Conservation (phyloP, 2,797 vertebrate genomes). For the Podargus strigoides region DNA sequence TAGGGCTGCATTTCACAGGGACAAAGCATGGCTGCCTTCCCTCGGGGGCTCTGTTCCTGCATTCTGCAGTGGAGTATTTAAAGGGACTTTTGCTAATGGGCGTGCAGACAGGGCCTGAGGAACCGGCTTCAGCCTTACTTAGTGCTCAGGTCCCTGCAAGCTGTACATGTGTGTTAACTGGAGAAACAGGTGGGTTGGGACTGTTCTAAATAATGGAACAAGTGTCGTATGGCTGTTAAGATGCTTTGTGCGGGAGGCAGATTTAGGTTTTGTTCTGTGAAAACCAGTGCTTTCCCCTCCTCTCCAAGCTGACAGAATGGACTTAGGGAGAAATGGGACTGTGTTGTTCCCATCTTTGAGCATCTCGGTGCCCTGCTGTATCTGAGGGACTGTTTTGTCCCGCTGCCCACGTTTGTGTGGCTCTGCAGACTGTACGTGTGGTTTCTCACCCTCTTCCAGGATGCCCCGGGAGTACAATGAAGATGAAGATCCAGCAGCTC, state of each 20-base stretch:
- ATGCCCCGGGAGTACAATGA: slow-evolving; percentile 99
- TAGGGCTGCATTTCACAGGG: background rate
- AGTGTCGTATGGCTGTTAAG: background rate
- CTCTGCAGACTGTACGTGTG: background rate
- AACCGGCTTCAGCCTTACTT: background rate
- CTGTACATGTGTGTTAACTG: fast-evolving
- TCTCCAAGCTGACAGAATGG: background rate
- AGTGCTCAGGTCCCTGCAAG: fast-evolving
- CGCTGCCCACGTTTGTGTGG: background rate
- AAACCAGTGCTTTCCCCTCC: fast-evolving
- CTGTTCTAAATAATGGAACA: fast-evolving
- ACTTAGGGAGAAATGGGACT: background rate
- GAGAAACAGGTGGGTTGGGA: background rate
- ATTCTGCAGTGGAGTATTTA: fast-evolving
- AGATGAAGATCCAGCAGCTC: slow-evolving; percentile 97
- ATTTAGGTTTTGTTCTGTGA: background rate
- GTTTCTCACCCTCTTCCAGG: slow-evolving; percentile 67
- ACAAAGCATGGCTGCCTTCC: fast-evolving
- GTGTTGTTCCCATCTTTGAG: background rate
- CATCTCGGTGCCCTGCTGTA: fast-evolving
- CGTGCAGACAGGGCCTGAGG: fast-evolving
- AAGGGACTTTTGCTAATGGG: background rate
- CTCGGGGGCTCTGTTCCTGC: fast-evolving
- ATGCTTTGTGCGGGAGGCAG: fast-evolving
- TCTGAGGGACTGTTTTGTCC: background rate